Evolutionary conservation across 1,140 invertebrate species (phyloP), one percentile per base, ranked within the genome.

Genomic region (Aphaenogaster rudis): DNA sequence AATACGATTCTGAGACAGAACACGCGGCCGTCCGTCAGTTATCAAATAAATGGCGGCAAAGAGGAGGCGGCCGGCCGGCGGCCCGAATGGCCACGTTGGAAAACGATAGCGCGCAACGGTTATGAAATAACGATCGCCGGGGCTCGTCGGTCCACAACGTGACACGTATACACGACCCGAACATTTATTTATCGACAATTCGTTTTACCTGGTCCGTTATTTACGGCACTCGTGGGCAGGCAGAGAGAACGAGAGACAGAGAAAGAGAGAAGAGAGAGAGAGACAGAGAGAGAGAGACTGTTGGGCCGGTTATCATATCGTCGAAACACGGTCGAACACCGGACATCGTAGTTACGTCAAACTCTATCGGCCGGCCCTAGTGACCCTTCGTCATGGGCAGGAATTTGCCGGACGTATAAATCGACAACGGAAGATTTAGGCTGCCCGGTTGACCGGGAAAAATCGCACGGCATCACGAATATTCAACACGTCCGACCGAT

Each of bases 171-270:
- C 78, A 81, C 86, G 74, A 74, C 50, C 76, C 74, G 84, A 88
- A 86, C 87, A 87, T 86, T 88, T 88, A 86, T 88, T 88, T 88
- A 88, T 88, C 78, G 87, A 88, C 87, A 86, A 88, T 88, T 88
- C 84, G 84, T 86, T 88, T 88, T 86, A 80, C 72, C 87, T 72
- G 72, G 82, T 61, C 67, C 86, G 74, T 88, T 88, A 88, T 88
- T 88, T 88, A 88, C 84, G 87, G 69, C 74, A 88, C 81, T 88
- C 86, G 71, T 66, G 81, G 64, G 81, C 61, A 54, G 57, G 42
- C 39, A 36, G 77, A 66, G 48, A 45, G 63, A 66, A 36, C n/a
- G 63, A 39, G 48, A 33, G 17, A 8, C 3, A 52, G n/a, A 45
- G 52, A 57, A 36, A n/a, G 13, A 69, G 52, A 42, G 54, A n/a